These are phyloP conservation scores for Nemotelus nigrinus DNA, from an alignment of 2,888 invertebrate genomes.

Conservation along the genomic window DNA sequence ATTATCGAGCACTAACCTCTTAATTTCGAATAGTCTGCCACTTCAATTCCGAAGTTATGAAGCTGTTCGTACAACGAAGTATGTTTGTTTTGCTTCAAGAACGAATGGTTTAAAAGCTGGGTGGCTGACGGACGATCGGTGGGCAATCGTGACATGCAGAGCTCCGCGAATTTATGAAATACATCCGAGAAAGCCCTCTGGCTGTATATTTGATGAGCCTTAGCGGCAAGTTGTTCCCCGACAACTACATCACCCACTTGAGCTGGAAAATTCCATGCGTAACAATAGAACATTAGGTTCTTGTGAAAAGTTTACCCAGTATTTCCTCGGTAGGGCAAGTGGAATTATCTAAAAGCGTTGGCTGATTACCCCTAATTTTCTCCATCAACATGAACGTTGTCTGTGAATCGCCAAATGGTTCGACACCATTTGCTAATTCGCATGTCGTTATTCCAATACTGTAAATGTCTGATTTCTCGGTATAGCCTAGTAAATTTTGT, in stretches of 20 bases:
- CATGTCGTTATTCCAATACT: conserved; percentile 89
- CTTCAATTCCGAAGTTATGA: conserved; percentile 57
- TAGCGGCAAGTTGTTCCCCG: conserved; percentile 56
- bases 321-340: conserved; percentile 71
- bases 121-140: conserved; percentile 75
- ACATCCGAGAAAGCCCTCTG: conserved; percentile 76
- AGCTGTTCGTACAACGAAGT: conserved; percentile 61
- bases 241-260: conserved; percentile 66
- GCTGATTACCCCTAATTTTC: conserved; percentile 80
- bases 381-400: conserved; percentile 92
- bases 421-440: conserved; percentile 88
- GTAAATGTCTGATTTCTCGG: conserved; percentile 90
- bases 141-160: conserved; percentile 76
- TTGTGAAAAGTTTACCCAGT: conserved; percentile 52
- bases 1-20: conserved; percentile 54
- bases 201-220: conserved; percentile 67
- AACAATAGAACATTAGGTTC: background rate
- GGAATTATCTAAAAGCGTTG: conserved; percentile 78
- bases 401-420: conserved; percentile 86
- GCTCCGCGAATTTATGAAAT: conserved; percentile 81
- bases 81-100: conserved; percentile 75
- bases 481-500: conserved; percentile 89
- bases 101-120: conserved; percentile 76
- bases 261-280: conserved; percentile 24
- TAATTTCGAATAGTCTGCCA: conserved; percentile 56